Base-by-base conservation (phyloP, 2,888 invertebrate genomes). In the Rhagonycha fulva region DNA sequence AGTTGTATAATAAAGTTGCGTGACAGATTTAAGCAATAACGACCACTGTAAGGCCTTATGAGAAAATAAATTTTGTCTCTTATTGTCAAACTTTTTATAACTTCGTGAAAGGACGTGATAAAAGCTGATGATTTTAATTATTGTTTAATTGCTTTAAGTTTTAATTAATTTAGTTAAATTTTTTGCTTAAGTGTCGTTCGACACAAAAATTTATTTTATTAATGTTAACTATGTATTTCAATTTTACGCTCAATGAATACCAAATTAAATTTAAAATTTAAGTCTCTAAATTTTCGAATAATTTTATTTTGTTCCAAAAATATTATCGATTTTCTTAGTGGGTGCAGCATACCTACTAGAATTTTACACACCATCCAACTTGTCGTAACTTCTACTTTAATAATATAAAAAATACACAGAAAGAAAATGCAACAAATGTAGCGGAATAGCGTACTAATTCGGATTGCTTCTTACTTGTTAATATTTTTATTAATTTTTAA, bases 41-140 rank as follows among this genome's bases (percentile, higher is more conserved):
- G 47, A 47, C 47, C 47, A 47, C 47, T 47, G 47, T 47, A 47
- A 47, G 47, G 47, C 63, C 26, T 66, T 66, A 66, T 24, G 63
- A 66, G 14, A 14, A 66, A 66, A 66, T 66, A 23, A 62, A 47
- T 47, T 47, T 47, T 62, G 26, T 19, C 23, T 66, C 63, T 19
- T 66, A 66, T 66, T 66, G 63, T 23, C 63, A 66, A 66, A 66
- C 63, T 66, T 66, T 26, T 66, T 66, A 66, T 66, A 66, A 66
- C 63, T 66, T 23, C 24, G 14, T 24, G 24, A 66, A 66, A 66
- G 24, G 23, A 66, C 63, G 63, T 66, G 63, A 14, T 66, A 66
- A 66, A 66, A 66, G 63, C 63, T 66, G 63, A 66, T 66, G 63
- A 66, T 66, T 66, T 66, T 26, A 66, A 66, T 66, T 66, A 66